Conservation (phyloP, 2,888 invertebrate species). For the Helleia helle region DNA sequence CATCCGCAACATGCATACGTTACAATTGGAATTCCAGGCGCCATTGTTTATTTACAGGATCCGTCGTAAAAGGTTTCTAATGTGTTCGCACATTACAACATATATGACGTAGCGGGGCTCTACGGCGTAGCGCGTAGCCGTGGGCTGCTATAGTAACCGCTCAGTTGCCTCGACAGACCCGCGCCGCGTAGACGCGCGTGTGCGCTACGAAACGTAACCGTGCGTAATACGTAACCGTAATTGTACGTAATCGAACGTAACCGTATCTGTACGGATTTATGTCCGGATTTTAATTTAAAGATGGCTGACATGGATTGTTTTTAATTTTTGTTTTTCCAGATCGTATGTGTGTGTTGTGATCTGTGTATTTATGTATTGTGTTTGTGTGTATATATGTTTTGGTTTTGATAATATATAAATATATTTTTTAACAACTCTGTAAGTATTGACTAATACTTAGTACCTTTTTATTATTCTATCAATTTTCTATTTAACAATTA, state of each 20-base stretch:
- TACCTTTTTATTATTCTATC: too few species aligned
- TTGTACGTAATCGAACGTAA: slow-evolving; percentile 21
- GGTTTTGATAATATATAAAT: background rate
- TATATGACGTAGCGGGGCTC: slow-evolving; percentile 37
- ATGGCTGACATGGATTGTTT: slow-evolving; percentile 23
- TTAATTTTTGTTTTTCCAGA: slow-evolving; percentile 20
- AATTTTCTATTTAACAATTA: too few species aligned
- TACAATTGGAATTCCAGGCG: slow-evolving; percentile 11
- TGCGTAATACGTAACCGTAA: too few species aligned
- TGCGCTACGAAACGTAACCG: slow-evolving; percentile 25
- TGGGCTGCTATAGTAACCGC: slow-evolving; percentile 63
- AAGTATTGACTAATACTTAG: background rate
- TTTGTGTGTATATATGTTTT: too few species aligned
- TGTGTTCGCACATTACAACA: slow-evolving; percentile 18
- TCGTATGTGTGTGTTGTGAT: slow-evolving; percentile 22
- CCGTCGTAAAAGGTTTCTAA: slow-evolving; percentile 21
- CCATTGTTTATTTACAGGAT: slow-evolving; percentile 23
- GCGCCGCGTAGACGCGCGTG: slow-evolving; percentile 50
- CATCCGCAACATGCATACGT: slow-evolving; percentile 4
- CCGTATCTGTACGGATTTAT: slow-evolving; percentile 32
- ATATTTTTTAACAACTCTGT: background rate
- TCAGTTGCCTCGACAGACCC: slow-evolving; percentile 52
- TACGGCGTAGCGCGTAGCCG: slow-evolving; percentile 46
- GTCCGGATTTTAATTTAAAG: slow-evolving; percentile 43
- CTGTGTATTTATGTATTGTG: too few species aligned